Evolutionary conservation across 2,797 vertebrate genomes (phyloP), one percentile per base, ranked within the genome.

Genomic region (Erethizon dorsatum): DNA sequence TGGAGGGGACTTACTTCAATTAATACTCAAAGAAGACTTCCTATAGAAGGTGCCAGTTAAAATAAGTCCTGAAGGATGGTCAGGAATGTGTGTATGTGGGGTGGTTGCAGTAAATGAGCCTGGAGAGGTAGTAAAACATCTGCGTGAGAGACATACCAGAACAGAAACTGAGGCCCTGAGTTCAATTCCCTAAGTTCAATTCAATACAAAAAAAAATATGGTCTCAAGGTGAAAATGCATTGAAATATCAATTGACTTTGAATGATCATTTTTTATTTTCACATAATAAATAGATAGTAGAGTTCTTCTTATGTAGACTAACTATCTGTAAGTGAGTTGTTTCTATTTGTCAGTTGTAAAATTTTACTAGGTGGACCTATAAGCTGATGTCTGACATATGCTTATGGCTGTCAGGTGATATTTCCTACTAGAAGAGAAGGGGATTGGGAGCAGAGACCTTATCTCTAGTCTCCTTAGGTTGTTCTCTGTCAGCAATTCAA

Each of bases 241-340:
- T 91, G 61, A 94, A 88, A 69, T 61, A 65, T 82, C 63, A 50
- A 2, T 15, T 87, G 77, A 20, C 73, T 95, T 83, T 97, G 10
- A 92, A 80, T 83, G 50, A 78, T 11, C 2, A 54, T 73, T 93
- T 89, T 89, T 17, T 77, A 73, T 83, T 86, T 87, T 83, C 73
- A 75, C 28, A 92, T 56, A 95, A 50, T 87, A 96, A 91, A 83
- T 45, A 79, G 31, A 85, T 45, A 50, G 37, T 78, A 88, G 85
- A 26, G 86, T 15, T 75, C 26, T 65, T 94, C 17, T 95, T 6
- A 54, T 45, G 4, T 31, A 85, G 37, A 73, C 4, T 88, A 67
- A 73, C 4, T 88, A 67, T 14, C 5, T 54, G 15, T 5, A 90
- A 57, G 71, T 37, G 85, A 92, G n/a, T 67, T 37, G 33, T 24